Conservation (phyloP, 2,113 vertebrate species). For the Mola mola region DNA sequence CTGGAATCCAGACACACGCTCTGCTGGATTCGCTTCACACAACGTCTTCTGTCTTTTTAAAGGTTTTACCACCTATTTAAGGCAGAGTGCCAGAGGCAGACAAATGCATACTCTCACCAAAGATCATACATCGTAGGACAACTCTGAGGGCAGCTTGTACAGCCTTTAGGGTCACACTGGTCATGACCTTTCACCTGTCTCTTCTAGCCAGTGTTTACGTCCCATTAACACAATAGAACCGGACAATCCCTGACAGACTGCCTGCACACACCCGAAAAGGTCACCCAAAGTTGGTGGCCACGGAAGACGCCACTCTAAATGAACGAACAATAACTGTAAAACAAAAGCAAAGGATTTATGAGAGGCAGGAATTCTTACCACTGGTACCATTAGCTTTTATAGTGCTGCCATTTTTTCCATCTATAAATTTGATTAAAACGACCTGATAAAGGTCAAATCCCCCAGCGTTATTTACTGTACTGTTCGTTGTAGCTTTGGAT, state of each 20-base stretch:
- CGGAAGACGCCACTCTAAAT: constrained; percentile 25
- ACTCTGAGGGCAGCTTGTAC: constrained; percentile 14
- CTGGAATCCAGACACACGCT: too few species aligned
- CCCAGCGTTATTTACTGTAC: constrained; percentile 28
- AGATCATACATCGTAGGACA: constrained; percentile 13
- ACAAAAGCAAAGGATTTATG: constrained; percentile 34
- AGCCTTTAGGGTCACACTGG: constrained; percentile 28
- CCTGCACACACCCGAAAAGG: constrained; percentile 34
- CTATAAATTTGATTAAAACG: constrained; percentile 24
- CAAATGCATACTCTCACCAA: not conserved
- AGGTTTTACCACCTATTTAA: too few species aligned
- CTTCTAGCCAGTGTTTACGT: constrained; percentile 39
- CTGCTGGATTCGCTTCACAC: too few species aligned
- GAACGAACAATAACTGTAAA: constrained; percentile 36
- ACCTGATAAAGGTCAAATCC: constrained; percentile 43
- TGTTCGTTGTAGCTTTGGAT: constrained; percentile 5
- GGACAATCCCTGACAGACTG: constrained; percentile 5
- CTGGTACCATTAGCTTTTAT: constrained; percentile 17
- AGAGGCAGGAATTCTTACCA: constrained; percentile 33
- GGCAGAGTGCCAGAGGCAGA: not conserved
- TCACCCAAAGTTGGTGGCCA: constrained; percentile 35
- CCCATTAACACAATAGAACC: constrained; percentile 41
- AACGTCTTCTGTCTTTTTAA: too few species aligned
- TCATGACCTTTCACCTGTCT: constrained; percentile 44
- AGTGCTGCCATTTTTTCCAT: constrained; percentile 26